Evolutionary conservation across 1,140 invertebrate species (phyloP), one percentile per base, ranked within the genome.

Genomic region (Laupala kohalensis): DNA sequence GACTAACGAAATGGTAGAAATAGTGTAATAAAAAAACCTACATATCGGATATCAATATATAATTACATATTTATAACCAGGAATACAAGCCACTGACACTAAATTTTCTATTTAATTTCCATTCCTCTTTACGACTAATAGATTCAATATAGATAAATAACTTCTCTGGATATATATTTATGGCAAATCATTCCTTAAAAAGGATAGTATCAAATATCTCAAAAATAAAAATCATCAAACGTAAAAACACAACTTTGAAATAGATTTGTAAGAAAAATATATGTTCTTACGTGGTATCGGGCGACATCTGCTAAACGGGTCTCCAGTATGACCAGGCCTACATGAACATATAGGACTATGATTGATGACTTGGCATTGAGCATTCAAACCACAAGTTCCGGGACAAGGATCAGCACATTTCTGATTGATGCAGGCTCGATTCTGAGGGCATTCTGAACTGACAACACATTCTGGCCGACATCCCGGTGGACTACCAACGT

Each of bases 381-480:
- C 76, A 12, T 78, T 74, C 71, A 29, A 72, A 19, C 81, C 81
- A 76, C 81, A 83, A 26, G 84, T 79, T 73, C 86, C 84, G 23
- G 83, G 79, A 74, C 88, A 88, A n/a, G 88, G 87, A 75, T 88
- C 83, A n/a, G 78, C 78, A 77, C 89, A 91, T 81, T 88, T 88
- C 73, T 85, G 81, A 77, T 86, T 85, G 26, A 87, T 79, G 78
- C 89, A 90, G 23, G 88, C 78, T 66, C 72, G 74, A 53, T 75
- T 74, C 69, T 75, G 73, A 25, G 79, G 77, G 72, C 79, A 80
- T 64, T 80, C 79, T 23, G 77, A 76, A 73, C 78, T 80, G 3
- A 77, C 70, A 12, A 78, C 74, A 69, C 80, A 81, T 67, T 80
- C 78, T 0, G 78, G 79, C 25, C 75, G 69, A 73, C 82, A 81